These are phyloP conservation scores for Pararge aegeria DNA, from an alignment of 1,140 invertebrate species.

Conservation along the genomic window DNA sequence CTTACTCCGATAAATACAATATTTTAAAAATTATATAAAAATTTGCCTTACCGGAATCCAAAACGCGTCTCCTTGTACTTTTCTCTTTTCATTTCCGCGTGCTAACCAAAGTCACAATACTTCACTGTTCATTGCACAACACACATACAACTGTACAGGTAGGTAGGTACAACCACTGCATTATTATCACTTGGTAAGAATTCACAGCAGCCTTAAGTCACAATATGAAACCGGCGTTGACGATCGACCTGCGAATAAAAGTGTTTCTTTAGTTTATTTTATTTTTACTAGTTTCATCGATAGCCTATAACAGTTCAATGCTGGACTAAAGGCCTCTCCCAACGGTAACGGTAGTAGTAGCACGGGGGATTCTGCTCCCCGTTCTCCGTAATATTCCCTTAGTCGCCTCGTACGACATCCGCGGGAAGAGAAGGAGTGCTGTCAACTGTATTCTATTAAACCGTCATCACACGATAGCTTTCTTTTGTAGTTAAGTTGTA, in stretches of 20 bases:
- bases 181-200: constrained; percentile 26
- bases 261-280: neutral
- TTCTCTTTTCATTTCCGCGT: constrained; percentile 75
- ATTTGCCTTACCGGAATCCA: constrained; percentile 52
- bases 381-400: no score
- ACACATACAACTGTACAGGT: constrained; percentile 19
- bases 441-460: no score
- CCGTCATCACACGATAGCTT: no score
- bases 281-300: no score
- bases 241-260: constrained; percentile 15
- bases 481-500: no score
- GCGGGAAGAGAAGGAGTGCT: no score
- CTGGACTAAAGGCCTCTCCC: no score
- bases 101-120: constrained; percentile 38
- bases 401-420: no score
- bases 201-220: constrained; percentile 13
- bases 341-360: no score
- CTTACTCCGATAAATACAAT: no score
- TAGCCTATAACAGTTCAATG: no score
- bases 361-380: no score
- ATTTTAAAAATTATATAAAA: neutral
- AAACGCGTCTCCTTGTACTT: constrained; percentile 57
- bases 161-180: constrained; percentile 32
- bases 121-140: constrained; percentile 59
- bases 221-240: constrained; percentile 19